These are phyloP conservation scores for Osedax fenrisi DNA, from an alignment of 2,888 invertebrate species.

Conservation along the genomic window DNA sequence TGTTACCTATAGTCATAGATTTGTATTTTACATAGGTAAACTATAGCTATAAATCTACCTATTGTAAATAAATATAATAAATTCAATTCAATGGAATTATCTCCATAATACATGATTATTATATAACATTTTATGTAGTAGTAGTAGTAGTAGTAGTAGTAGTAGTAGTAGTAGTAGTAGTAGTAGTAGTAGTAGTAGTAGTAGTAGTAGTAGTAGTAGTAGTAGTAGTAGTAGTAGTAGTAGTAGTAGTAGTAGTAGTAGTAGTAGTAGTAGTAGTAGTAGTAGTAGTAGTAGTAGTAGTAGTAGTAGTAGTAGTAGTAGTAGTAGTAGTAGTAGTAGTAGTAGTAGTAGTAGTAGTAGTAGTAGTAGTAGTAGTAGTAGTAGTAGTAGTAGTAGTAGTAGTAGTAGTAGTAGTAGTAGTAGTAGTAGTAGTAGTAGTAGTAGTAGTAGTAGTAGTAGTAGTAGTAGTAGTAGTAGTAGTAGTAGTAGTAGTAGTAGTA, in stretches of 20 bases:
- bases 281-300: not conserved
- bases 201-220: not conserved
- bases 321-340: not conserved
- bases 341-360: constrained; percentile 11
- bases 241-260: not conserved
- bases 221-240: not conserved
- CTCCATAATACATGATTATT: too few relatives aligned
- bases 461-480: constrained; percentile 10
- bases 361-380: constrained; percentile 9
- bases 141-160: not conserved
- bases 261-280: not conserved
- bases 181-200: not conserved
- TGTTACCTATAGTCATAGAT: too few relatives aligned
- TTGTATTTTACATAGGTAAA: too few relatives aligned
- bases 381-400: constrained; percentile 9
- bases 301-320: not conserved
- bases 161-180: not conserved
- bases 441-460: constrained; percentile 9
- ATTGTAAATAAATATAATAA: too few relatives aligned
- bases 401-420: constrained; percentile 8
- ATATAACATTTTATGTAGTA: not conserved
- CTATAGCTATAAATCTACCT: too few relatives aligned
- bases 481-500: constrained; percentile 9
- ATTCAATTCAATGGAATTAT: too few relatives aligned
- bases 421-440: constrained; percentile 8